Evolutionary conservation across 2,113 vertebrate genomes (phyloP).

Genomic region (Indicator indicator): DNA sequence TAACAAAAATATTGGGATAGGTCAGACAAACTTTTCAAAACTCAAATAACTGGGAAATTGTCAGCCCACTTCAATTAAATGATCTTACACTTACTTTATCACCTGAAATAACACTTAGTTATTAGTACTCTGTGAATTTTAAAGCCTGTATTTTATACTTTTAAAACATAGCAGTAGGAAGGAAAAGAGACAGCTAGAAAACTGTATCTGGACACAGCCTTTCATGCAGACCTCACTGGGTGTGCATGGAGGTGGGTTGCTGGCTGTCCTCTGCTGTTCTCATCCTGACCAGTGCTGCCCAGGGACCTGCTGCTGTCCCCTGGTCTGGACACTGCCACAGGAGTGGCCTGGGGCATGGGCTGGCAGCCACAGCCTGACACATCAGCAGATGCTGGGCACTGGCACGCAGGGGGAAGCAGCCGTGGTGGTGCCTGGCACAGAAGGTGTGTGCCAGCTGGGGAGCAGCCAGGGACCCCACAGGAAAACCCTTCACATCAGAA

Average conservation of each 20-base stretch:
- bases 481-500: accelerated
- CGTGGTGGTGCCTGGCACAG: neutral
- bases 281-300: accelerated
- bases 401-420: neutral
- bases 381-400: accelerated
- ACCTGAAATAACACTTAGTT: neutral
- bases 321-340: accelerated
- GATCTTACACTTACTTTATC: neutral
- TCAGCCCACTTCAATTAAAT: neutral
- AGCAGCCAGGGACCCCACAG: neutral
- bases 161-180: neutral
- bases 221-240: accelerated
- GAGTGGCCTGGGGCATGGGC: accelerated
- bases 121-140: neutral
- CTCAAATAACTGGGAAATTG: neutral
- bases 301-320: accelerated
- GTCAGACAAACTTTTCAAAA: constrained; percentile 11
- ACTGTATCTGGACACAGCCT: accelerated
- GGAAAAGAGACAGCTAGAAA: neutral
- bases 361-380: accelerated
- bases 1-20: neutral
- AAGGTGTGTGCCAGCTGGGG: neutral
- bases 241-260: accelerated
- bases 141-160: neutral
- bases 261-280: accelerated